These are phyloP conservation scores for Pissodes strobi DNA, from an alignment of 1,140 invertebrate species.

Conservation along the genomic window DNA sequence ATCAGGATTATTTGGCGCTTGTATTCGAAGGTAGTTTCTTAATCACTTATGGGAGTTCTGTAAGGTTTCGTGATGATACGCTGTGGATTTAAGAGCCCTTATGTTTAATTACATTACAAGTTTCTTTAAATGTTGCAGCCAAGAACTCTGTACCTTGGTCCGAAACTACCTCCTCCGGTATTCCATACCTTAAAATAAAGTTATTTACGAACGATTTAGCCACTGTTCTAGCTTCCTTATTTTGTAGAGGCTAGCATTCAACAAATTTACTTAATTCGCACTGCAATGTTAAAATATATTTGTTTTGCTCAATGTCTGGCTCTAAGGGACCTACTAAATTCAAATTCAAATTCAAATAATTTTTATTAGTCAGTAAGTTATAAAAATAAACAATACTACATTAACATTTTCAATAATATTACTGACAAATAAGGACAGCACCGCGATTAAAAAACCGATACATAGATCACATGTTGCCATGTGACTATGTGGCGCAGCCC, in stretches of 20 bases:
- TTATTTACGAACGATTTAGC: conserved; percentile 39
- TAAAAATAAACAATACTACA: no score
- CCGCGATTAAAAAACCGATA: no score
- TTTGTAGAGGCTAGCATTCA: conserved; percentile 29
- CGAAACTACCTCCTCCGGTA: conserved; percentile 34
- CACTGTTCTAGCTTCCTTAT: conserved; percentile 34
- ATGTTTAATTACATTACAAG: conserved; percentile 1
- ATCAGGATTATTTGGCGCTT: background rate
- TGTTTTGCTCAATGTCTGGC: conserved; percentile 31
- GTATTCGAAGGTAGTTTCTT: background rate
- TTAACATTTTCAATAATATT: no score
- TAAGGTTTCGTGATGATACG: conserved; percentile 1
- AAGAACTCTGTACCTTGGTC: conserved; percentile 33
- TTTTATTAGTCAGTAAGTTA: no score
- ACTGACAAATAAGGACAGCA: no score
- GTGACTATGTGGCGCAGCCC: no score
- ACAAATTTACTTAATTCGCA: conserved; percentile 39
- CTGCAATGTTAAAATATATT: conserved; percentile 33
- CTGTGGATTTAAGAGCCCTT: background rate
- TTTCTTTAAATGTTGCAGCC: background rate
- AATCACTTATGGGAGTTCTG: background rate
- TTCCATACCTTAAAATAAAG: conserved; percentile 42
- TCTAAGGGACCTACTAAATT: conserved; percentile 36
- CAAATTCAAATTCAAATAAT: no score
- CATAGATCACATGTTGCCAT: no score